These are phyloP conservation scores for Spheniscus mendiculus DNA, from an alignment of 2,113 vertebrate genomes.

Conservation along the genomic window DNA sequence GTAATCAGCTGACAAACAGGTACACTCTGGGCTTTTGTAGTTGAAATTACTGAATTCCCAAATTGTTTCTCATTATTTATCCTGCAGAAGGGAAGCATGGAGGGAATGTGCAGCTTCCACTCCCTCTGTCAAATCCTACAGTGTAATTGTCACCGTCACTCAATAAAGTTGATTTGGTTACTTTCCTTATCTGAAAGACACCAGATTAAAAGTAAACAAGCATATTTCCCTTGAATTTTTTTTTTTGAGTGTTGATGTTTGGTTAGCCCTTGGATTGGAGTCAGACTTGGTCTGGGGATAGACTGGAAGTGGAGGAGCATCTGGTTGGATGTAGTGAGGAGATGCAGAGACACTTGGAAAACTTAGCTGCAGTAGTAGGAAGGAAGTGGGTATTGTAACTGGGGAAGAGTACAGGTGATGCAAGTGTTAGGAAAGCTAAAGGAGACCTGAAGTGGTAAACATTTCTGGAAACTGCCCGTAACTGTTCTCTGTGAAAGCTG, in stretches of 20 bases:
- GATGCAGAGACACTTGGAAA: background rate
- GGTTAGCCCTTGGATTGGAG: background rate
- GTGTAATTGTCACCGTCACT: background rate
- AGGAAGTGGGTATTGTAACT: background rate
- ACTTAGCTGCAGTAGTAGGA: background rate
- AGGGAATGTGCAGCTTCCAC: background rate
- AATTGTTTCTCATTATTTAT: background rate
- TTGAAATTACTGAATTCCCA: background rate
- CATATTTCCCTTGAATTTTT: background rate
- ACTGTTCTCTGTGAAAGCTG: background rate
- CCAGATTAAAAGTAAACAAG: background rate
- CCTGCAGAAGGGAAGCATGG: background rate
- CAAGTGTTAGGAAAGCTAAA: background rate
- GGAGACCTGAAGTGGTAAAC: background rate
- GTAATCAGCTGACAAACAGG: background rate
- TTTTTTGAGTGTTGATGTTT: background rate
- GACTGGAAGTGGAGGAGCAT: background rate
- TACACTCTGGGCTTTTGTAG: background rate
- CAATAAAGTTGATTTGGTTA: background rate
- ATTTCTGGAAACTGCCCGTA: background rate
- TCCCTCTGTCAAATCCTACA: background rate
- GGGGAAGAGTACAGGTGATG: background rate
- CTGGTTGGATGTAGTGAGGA: background rate
- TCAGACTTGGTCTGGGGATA: background rate
- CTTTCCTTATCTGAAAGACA: background rate